phyloP scores from a whole-genome alignment of 1,140 invertebrate genomes.

The Orius laevigatus region DNA sequence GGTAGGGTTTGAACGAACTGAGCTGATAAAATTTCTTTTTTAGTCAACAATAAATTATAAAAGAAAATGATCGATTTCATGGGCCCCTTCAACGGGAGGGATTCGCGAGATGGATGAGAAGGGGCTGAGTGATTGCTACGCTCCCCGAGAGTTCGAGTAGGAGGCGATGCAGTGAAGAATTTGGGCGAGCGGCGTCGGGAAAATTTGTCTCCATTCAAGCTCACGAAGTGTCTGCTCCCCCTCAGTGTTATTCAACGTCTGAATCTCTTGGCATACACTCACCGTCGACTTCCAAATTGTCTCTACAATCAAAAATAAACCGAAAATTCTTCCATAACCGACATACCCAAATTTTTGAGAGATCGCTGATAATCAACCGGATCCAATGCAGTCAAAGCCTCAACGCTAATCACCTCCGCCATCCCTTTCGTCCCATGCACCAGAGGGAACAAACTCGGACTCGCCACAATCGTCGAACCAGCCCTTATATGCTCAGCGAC shows the following conservation, averaged over 20 bases:
- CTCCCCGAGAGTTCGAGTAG: constrained; percentile 1
- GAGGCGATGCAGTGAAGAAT: constrained; percentile 19
- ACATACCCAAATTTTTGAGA: constrained; percentile 25
- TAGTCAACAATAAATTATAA: no score
- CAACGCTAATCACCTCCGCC: constrained; percentile 23
- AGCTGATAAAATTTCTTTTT: no score
- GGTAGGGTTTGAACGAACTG: no score
- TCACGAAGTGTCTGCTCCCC: constrained; percentile 20
- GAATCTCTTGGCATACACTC: constrained; percentile 23
- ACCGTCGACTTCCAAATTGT: constrained; percentile 24
- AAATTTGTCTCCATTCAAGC: constrained; percentile 23
- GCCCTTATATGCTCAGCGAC: constrained; percentile 21
- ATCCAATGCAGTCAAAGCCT: constrained; percentile 23
- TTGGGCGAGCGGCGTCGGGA: constrained; percentile 19
- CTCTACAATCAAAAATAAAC: constrained; percentile 18
- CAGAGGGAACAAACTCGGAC: constrained; percentile 20
- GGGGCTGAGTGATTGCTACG: constrained; percentile 11
- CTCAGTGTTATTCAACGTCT: constrained; percentile 19
- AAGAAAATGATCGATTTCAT: no score
- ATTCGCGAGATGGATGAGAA: constrained; percentile 3
- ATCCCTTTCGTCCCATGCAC: constrained; percentile 19
- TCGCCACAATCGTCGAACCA: constrained; percentile 23
- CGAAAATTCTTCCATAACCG: no score
- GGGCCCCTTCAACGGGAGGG: no score
- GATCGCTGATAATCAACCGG: constrained; percentile 22